phyloP scores from a whole-genome alignment of 2,797 vertebrate genomes.

The Bucorvus abyssinicus region DNA sequence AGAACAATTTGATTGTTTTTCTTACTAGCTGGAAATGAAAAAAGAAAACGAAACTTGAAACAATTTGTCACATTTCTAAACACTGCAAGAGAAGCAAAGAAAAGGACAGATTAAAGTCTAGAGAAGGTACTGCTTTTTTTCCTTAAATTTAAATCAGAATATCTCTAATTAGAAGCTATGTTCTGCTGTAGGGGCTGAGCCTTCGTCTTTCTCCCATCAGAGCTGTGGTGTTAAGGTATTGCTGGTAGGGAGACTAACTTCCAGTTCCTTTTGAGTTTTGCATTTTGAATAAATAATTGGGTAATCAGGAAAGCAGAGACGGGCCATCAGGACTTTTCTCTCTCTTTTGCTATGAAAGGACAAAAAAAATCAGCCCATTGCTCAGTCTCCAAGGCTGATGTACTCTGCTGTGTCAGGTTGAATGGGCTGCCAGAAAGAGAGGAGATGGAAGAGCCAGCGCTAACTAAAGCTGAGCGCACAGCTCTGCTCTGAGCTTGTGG shows the following conservation, averaged over 20 bases:
- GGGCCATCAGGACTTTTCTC: background rate
- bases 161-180: background rate
- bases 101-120: background rate
- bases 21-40: background rate
- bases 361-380: background rate
- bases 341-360: background rate
- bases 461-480: accelerated
- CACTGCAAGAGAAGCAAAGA: background rate
- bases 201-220: background rate
- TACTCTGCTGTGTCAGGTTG: accelerated
- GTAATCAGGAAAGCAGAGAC: background rate
- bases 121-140: background rate
- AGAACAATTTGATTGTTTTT: background rate
- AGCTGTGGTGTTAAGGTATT: background rate
- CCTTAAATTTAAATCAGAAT: background rate
- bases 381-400: background rate
- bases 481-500: background rate
- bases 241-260: background rate
- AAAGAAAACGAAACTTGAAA: background rate
- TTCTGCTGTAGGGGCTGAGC: background rate
- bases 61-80: background rate
- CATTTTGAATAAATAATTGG: background rate
- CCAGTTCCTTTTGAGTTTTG: background rate
- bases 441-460: background rate
- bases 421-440: too few species aligned